Base-by-base conservation (phyloP, 64 coral and sea anemone species). In the Anthopleura sola region DNA sequence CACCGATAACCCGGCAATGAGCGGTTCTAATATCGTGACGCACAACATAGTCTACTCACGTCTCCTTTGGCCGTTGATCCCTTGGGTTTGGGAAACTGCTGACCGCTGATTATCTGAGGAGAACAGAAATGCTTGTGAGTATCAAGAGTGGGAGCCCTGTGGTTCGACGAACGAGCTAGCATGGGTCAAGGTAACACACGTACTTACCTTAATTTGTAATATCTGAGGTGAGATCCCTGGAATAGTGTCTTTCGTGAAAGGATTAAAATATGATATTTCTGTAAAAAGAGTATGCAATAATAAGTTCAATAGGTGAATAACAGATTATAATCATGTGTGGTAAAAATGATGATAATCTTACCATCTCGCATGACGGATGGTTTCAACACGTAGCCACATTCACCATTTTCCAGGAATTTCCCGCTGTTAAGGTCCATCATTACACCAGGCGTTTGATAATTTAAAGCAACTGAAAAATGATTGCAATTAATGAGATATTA, bases 31-130 rank as follows among this genome's bases (percentile, higher is more conserved):
- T n/a, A n/a, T n/a, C n/a, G n/a, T n/a, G 46, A 48, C 11, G 46
- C 23, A 28, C 50, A 12, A 53, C 50, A 53, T 53, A 14, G 50
- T 23, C 10, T 56, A 87, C 93, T 95, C 57, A 98, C 96, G 60
- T 98, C 96, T 89, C 96, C 96, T 78, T 98, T 98, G 0, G 96
- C 90, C 34, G 89, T 92, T 26, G 96, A 98, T 32, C 92, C 92
- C 68, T 94, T 94, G 17, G 96, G 96, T 82, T 98, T 98, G 60
- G 96, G 96, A 82, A 98, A 98, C 87, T 98, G 96, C n/a, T 98
- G 96, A 55, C 96, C 96, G 78, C 92, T 98, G 39, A 98, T 92
- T n/a, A 98, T 83, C 96, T 98, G 36, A 9, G 48, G 56, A 23
- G 16, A 68, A 85, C 58, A 78, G 29, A 90, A 17, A 82, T 13